Conservation (phyloP, 1,140 invertebrate genomes). For the Prorops nasuta region DNA sequence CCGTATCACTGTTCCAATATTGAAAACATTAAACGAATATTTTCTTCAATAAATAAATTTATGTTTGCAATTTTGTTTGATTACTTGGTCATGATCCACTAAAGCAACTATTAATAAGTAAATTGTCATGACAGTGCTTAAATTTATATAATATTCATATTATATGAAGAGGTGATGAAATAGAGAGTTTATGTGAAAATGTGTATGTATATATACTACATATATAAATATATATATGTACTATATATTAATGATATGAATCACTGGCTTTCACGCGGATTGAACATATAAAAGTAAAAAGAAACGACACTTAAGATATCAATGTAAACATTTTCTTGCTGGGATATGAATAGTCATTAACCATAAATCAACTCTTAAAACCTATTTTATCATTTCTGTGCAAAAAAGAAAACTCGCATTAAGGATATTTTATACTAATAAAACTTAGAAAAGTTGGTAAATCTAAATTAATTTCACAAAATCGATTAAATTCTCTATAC, state of each 20-base stretch:
- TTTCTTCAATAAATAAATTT: slow-evolving; percentile 39
- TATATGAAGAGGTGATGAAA: slow-evolving; percentile 37
- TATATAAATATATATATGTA: not conserved
- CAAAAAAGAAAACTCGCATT: too few relatives aligned
- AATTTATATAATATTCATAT: slow-evolving; percentile 54
- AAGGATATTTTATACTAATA: too few relatives aligned
- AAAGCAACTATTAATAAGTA: slow-evolving; percentile 33
- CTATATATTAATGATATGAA: slow-evolving; percentile 23
- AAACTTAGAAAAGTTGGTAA: too few relatives aligned
- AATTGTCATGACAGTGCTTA: slow-evolving; percentile 50
- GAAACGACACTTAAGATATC: too few relatives aligned
- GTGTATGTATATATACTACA: not conserved
- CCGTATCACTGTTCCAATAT: too few relatives aligned
- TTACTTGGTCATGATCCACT: slow-evolving; percentile 49
- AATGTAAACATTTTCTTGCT: too few relatives aligned
- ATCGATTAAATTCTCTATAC: too few relatives aligned
- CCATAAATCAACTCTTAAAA: too few relatives aligned
- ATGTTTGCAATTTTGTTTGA: slow-evolving; percentile 51
- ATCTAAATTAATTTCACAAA: too few relatives aligned
- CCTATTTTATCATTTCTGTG: too few relatives aligned
- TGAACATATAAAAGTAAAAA: slow-evolving; percentile 5
- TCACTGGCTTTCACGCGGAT: slow-evolving; percentile 31
- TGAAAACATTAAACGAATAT: slow-evolving; percentile 27
- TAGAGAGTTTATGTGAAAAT: too few relatives aligned
- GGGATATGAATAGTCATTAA: too few relatives aligned